Conservation (phyloP, 2,888 invertebrate genomes). For the Erebia aethiops region DNA sequence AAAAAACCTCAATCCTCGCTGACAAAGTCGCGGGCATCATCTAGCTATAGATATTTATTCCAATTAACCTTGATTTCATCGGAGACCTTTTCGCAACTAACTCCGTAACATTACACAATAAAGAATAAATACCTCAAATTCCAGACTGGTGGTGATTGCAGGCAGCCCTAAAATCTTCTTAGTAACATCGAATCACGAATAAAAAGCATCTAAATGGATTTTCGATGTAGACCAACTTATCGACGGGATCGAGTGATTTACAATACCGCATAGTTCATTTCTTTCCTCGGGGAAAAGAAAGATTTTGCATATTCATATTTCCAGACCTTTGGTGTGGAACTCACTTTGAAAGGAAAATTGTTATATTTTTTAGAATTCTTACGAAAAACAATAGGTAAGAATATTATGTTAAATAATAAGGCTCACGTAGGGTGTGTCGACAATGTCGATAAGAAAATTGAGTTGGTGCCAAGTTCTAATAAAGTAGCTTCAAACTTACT, state of each 20-base stretch:
- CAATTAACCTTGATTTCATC: background rate
- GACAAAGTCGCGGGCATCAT: no score
- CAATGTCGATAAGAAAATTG: background rate
- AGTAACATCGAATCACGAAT: conserved; percentile 16
- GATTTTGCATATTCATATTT: conserved; percentile 14
- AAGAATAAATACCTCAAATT: background rate
- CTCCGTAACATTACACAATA: background rate
- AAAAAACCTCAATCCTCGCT: no score
- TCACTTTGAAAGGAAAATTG: background rate
- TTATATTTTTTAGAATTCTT: background rate
- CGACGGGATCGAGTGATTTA: conserved; percentile 21
- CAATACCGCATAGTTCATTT: conserved; percentile 15
- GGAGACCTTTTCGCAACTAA: no score
- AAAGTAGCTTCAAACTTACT: background rate
- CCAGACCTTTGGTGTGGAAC: background rate
- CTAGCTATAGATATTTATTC: no score
- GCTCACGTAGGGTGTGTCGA: background rate
- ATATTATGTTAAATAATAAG: no score
- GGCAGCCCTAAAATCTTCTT: conserved; percentile 16
- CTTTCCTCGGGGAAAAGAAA: conserved; percentile 12
- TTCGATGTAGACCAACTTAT: conserved; percentile 25
- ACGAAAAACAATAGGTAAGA: background rate
- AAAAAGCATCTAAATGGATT: conserved; percentile 24
- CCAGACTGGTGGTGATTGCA: background rate
- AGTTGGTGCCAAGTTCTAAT: conserved; percentile 7